Evolutionary conservation across 2,113 vertebrate genomes (phyloP), one percentile per base, ranked within the genome.

Genomic region (Furnarius figulus): DNA sequence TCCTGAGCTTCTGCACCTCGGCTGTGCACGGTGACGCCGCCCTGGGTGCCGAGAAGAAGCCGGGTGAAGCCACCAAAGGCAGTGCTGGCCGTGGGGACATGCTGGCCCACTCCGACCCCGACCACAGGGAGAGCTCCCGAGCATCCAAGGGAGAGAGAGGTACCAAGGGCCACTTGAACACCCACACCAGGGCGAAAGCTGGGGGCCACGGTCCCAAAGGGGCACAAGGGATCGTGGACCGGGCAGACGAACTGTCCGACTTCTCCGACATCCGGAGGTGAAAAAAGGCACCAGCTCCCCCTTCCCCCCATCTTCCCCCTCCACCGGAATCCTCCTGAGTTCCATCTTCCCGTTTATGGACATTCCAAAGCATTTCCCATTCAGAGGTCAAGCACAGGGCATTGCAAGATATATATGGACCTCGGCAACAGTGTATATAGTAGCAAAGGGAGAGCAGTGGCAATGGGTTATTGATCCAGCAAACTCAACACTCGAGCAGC

Each of bases 281-380:
- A 99, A 99, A 96, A 55, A 90, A 95, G 95, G 95, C 93, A 74
- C 95, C 92, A 3, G 93, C 56, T 84, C 73, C 88, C 87, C 20
- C 0, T 74, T 82, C 8, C 39, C 87, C 87, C 55, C 10, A 35
- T 72, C 88, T 77, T 91, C 44, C 87, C 94, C 93, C 25, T 92
- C 78, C 76, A 23, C 83, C 85, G 94, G 93, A 89, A 90, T 70
- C 93, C 95, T 97, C 95, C 95, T 75, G 96, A 94, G 93, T 97
- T 97, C 97, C 97, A 96, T 98, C 97, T 96, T 96, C 97, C 98
- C 92, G 96, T 98, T 98, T 98, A 97, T 98, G 98, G 98, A 99
- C 99, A 99, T 99, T 99, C 99, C 99, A 99, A 98, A 98, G 98
- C 98, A 98, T 98, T 99, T 98, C 98, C 98, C 98, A 98, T 98